Evolutionary conservation across 2,113 vertebrate species (phyloP), one percentile per base, ranked within the genome.

Genomic region (Nannobrachium achirus): DNA sequence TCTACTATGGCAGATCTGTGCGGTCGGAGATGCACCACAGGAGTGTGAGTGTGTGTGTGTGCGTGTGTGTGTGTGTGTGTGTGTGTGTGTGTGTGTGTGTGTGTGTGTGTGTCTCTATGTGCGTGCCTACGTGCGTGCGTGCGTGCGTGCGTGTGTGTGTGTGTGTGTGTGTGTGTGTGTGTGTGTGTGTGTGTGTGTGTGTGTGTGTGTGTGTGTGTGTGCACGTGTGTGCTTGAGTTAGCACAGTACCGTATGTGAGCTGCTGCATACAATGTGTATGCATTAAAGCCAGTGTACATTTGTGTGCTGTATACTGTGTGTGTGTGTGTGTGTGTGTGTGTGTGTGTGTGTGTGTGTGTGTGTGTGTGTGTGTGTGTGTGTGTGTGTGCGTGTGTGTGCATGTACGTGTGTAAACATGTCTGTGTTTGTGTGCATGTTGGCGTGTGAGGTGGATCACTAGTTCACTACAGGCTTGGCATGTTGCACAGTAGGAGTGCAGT

Each of bases 401-500:
- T 25, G 20, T 4, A 25, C 6, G 25, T 2, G 25, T 33, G 25
- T 5, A n/a, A n/a, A n/a, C n/a, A n/a, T n/a, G n/a, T n/a, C n/a
- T n/a, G 3, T 33, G 25, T 5, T 33, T 33, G 25, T 33, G 25
- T 33, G 25, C 25, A 33, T 33, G 25, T 33, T 33, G 25, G 25
- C 25, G 25, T 33, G 25, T 33, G 1, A 33, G 25, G 25, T 33
- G 25, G 25, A 33, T 33, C 25, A 33, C 25, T 33, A 4, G n/a
- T n/a, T n/a, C n/a, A n/a, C n/a, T n/a, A n/a, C 56, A 71, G 69
- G 73, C 72, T 87, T 86, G 88, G 86, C 85, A 85, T 83, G 78
- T 86, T 86, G 83, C 86, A 84, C 79, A 82, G 88, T 86, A 87
- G 69, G 64, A 86, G 63, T 89, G 85, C 84, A 82, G 75, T 86